Percentiles rank a stretch among this genome's conserved stretches.
phyloP scores from a whole-genome alignment of 1,140 invertebrate species.

The Leptestheria dahalacensis region DNA sequence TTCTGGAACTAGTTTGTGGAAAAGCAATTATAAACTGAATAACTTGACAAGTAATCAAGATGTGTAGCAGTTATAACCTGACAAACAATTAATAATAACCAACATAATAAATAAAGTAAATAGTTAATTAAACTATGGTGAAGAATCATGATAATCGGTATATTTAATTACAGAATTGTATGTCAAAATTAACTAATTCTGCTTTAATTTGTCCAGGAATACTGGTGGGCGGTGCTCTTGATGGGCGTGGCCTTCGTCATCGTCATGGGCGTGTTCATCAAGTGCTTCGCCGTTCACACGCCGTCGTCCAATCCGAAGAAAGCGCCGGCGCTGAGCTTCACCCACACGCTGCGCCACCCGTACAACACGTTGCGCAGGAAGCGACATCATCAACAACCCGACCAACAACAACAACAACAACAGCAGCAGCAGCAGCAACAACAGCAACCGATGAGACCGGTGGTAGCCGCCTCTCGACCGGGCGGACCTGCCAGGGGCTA shows the following conservation, averaged over 20 bases:
- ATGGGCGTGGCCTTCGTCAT: conserved; percentile 82
- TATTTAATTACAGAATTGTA: no score
- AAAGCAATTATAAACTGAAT: no score
- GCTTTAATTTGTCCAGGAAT: conserved; percentile 42
- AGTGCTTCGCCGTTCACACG: conserved; percentile 97
- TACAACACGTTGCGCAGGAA: conserved; percentile 77
- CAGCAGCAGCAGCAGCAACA: not conserved
- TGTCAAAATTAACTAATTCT: not conserved
- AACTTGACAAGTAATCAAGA: no score
- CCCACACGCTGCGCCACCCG: conserved; percentile 69
- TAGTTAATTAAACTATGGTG: no score
- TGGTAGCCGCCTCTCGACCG: not conserved
- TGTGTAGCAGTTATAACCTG: no score
- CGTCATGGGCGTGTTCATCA: conserved; percentile 95
- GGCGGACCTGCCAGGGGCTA: conserved; percentile 45
- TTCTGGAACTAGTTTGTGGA: no score
- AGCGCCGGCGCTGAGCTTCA: conserved; percentile 64
- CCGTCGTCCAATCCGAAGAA: conserved; percentile 93
- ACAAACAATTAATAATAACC: no score
- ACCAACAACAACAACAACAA: not conserved
- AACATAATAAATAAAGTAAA: no score
- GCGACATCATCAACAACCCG: conserved; percentile 21
- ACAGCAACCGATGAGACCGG: not conserved
- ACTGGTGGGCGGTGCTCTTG: conserved; percentile 93
- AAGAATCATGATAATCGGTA: no score